Conservation (phyloP, 2,888 invertebrate genomes). For the Epiblema foenella region DNA sequence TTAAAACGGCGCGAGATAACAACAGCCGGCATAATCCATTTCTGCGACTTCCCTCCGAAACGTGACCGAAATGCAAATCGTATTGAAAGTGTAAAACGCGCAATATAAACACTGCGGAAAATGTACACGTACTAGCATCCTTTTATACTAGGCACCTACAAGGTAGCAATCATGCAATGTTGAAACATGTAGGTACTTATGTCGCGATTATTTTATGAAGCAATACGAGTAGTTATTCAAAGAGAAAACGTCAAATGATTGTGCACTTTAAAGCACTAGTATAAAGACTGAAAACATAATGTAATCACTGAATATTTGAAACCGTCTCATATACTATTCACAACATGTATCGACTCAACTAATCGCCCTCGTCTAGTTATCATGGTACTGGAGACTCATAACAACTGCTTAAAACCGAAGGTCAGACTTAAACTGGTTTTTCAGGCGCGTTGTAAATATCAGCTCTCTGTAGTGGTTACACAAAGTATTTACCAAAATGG, state of each 20-base stretch:
- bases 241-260: neutral
- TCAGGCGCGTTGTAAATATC: conserved; percentile 18
- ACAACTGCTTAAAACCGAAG: too few species aligned
- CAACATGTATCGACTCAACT: neutral
- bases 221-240: neutral
- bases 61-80: conserved; percentile 67
- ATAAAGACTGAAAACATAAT: neutral
- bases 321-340: conserved; percentile 8
- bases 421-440: neutral
- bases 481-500: conserved; percentile 57
- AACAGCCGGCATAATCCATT: conserved; percentile 54
- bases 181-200: neutral
- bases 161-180: neutral
- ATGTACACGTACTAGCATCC: conserved; percentile 7
- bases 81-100: conserved; percentile 46
- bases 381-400: neutral
- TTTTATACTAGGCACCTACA: conserved; percentile 7
- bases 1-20: conserved; percentile 41
- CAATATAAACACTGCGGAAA: conserved; percentile 32
- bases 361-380: neutral
- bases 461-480: conserved; percentile 41
- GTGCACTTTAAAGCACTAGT: neutral
- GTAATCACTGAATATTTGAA: conserved; percentile 24
- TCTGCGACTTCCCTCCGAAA: conserved; percentile 58
- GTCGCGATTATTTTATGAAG: conserved; percentile 21